Conservation (phyloP, 2,797 vertebrate genomes). For the Echeneis naucrates region DNA sequence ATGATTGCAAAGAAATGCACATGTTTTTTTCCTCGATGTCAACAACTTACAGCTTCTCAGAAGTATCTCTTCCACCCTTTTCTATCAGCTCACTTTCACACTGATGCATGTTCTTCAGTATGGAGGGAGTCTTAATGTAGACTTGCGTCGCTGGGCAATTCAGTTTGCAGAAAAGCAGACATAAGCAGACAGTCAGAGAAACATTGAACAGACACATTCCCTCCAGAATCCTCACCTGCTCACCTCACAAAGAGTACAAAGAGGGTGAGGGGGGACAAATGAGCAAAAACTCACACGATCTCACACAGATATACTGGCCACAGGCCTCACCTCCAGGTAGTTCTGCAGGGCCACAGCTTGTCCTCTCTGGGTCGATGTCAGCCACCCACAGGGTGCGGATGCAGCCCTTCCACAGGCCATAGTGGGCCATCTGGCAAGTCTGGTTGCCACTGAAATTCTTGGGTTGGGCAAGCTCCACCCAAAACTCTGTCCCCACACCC, state of each 20-base stretch:
- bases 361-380: conserved; percentile 87
- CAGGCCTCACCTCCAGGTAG: conserved; percentile 89
- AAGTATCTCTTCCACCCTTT: conserved; percentile 30
- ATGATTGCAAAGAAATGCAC: conserved; percentile 30
- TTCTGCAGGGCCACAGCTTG: conserved; percentile 89
- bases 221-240: conserved; percentile 50
- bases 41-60: conserved; percentile 14
- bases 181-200: conserved; percentile 37
- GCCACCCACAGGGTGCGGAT: conserved; percentile 88
- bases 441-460: conserved; percentile 86
- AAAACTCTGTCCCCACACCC: conserved; percentile 93
- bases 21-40: conserved; percentile 26
- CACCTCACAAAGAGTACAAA: conserved; percentile 27
- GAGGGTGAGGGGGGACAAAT: conserved; percentile 34
- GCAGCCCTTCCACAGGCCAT: conserved; percentile 93
- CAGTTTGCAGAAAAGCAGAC: conserved; percentile 39
- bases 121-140: conserved; percentile 19
- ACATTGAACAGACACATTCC: conserved; percentile 46
- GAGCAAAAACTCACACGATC: conserved; percentile 38
- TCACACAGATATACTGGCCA: conserved; percentile 24
- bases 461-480: conserved; percentile 91
- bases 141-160: conserved; percentile 27
- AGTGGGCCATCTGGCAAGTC: conserved; percentile 90
- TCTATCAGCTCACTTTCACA: conserved; percentile 25
- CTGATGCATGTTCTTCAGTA: neutral